These are phyloP conservation scores for Semotilus atromaculatus DNA, from an alignment of 2,797 vertebrate genomes.

Conservation along the genomic window DNA sequence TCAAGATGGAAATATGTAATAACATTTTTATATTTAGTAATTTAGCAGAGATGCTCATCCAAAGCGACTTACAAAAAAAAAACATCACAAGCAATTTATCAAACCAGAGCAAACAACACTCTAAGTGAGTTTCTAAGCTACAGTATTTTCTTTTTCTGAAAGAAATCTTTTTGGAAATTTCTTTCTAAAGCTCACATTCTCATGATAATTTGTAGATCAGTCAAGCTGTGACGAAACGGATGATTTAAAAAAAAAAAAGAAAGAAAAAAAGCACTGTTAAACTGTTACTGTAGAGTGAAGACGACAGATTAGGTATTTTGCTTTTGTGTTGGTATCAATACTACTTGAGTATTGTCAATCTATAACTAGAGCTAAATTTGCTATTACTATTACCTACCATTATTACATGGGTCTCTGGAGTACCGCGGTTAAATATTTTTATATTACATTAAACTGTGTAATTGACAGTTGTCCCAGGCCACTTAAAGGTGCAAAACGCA, in stretches of 20 bases:
- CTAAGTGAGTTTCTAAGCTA: neutral
- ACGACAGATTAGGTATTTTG: neutral
- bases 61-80: neutral
- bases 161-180: too few species aligned
- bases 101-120: neutral
- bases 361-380: neutral
- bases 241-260: neutral
- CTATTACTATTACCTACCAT: neutral
- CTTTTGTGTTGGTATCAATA: neutral
- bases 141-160: neutral
- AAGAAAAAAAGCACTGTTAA: neutral
- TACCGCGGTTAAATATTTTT: neutral
- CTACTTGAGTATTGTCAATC: neutral
- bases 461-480: neutral
- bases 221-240: neutral
- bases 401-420: neutral
- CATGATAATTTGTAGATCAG: neutral
- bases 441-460: neutral
- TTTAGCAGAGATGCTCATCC: neutral
- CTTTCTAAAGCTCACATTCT: neutral
- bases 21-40: constrained; percentile 3
- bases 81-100: neutral
- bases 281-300: neutral
- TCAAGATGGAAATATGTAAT: neutral
- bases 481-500: too few species aligned